phyloP scores from a whole-genome alignment of 2,113 vertebrate genomes.

The Ophthalmolycus amberensis region DNA sequence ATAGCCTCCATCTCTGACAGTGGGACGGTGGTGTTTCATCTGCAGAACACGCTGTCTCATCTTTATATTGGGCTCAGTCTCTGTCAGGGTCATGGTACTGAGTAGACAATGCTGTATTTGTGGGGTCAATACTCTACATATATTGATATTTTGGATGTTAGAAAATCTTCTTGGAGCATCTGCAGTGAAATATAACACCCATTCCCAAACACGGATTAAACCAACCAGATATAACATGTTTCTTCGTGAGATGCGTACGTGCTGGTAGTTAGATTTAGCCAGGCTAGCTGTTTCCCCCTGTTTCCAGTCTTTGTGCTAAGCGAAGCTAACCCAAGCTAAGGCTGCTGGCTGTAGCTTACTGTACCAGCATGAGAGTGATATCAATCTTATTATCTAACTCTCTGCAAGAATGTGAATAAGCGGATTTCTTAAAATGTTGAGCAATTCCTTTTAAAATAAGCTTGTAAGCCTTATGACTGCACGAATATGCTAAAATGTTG shows the following conservation, averaged over 20 bases:
- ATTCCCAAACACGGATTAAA: background rate
- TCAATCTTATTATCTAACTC: background rate
- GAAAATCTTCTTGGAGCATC: background rate
- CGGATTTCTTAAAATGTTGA: background rate
- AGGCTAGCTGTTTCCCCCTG: background rate
- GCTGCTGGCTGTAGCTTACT: background rate
- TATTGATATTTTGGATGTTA: background rate
- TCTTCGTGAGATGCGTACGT: background rate
- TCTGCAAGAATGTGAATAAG: background rate
- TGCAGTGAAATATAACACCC: too few relatives aligned
- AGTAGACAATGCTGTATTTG: too few relatives aligned
- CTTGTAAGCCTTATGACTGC: background rate
- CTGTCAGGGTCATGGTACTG: background rate
- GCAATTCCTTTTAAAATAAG: background rate
- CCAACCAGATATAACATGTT: background rate
- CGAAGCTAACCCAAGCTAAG: background rate
- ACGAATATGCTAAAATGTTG: background rate
- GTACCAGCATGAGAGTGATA: background rate
- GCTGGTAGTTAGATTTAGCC: background rate
- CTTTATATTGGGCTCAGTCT: background rate
- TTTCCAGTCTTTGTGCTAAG: background rate
- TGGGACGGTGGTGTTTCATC: constrained; percentile 14
- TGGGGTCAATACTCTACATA: background rate
- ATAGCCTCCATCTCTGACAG: constrained; percentile 26
- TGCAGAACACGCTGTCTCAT: background rate